Evolutionary conservation across 2,888 invertebrate genomes (phyloP), one percentile per base, ranked within the genome.

Genomic region (Fabriciana adippe): DNA sequence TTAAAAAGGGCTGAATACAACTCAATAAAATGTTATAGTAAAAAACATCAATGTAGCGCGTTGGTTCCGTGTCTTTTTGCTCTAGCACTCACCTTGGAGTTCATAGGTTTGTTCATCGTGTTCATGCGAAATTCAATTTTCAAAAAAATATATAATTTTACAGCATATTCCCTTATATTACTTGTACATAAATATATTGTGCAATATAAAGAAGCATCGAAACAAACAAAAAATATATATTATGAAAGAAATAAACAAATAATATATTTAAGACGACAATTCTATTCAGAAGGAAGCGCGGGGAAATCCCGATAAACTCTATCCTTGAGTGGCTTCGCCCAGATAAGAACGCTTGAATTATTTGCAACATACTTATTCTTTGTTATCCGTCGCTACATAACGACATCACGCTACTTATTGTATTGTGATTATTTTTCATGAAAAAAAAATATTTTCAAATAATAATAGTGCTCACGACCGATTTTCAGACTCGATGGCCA

Each of bases 261-360:
- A 41, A 51, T 41, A 41, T 18, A 41, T 53, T 51, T 51, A 59
- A 48, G 31, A 26, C n/a, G 53, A 18, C 50, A 16, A 51, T 51
- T 14, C 35, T 35, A 35, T 48, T 51, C 50, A 51, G 16, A n/a
- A 50, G 31, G 31, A 53, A 16, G 53, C 61, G 14, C 51, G 18
- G 16, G 48, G 26, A 61, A 41, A 61, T 61, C 41, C 61, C 53
- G 51, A 61, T 61, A 61, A 61, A 61, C 50, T 61, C 18, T 61
- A 61, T 61, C 41, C 61, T 53, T 41, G 61, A 53, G 53, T 61
- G 61, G 18, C 61, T 61, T 21, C 51, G 6, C 61, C 11, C 4
- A 35, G 61, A 61, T 61, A 61, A 61, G 51, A 35, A 35, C 61
- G 41, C 51, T 61, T 61, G 53, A 61, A 61, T 61, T 61, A 61